Evolutionary conservation across 2,797 vertebrate species (phyloP).

Genomic region (Parauchenoglanis ngamensis): DNA sequence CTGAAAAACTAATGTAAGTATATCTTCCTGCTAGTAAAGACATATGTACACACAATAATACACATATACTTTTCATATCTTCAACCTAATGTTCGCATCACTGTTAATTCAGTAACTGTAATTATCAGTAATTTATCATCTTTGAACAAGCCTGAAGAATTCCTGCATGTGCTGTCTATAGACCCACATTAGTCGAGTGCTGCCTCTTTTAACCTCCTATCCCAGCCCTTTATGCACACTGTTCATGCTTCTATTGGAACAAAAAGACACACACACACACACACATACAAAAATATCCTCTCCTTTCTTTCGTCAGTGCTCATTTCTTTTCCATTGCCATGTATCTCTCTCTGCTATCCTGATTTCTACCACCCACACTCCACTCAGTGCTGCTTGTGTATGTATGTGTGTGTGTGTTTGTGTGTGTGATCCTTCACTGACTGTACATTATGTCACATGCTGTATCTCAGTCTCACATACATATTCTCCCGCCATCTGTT

Average conservation of each 20-base stretch:
- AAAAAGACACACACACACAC: not conserved
- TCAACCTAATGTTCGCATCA: not conserved
- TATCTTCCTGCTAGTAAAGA: not conserved
- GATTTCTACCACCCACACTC: conserved; percentile 13
- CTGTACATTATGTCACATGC: conserved; percentile 11
- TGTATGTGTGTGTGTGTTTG: not conserved
- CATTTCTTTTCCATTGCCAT: not conserved
- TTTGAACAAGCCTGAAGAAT: not conserved
- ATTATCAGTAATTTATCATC: too few relatives aligned
- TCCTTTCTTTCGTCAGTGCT: not conserved
- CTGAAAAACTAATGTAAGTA: too few relatives aligned
- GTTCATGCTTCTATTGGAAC: not conserved
- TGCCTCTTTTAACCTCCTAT: not conserved
- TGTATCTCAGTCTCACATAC: conserved; percentile 10
- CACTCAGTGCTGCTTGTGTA: not conserved
- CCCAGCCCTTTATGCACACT: not conserved
- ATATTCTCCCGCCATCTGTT: conserved; percentile 23
- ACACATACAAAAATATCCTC: not conserved
- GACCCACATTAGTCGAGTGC: not conserved
- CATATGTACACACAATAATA: not conserved
- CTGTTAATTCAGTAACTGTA: not conserved
- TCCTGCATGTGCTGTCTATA: not conserved
- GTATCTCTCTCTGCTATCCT: not conserved
- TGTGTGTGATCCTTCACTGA: not conserved
- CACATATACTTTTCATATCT: too few relatives aligned